These are phyloP conservation scores for Chloropsis hardwickii DNA, from an alignment of 2,113 vertebrate genomes.

Conservation along the genomic window DNA sequence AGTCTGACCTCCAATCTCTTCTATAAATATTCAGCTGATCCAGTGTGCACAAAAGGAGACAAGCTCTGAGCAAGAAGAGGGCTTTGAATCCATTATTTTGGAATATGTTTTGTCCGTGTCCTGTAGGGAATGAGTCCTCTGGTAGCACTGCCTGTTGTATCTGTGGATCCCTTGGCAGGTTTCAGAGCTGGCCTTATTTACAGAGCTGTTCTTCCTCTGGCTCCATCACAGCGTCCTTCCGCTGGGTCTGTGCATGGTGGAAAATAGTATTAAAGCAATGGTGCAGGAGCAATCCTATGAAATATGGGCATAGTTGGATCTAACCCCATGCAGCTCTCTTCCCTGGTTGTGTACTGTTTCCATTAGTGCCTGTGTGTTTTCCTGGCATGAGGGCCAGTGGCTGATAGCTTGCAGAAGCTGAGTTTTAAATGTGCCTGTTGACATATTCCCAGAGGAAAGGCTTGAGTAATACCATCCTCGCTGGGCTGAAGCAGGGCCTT, in stretches of 20 bases:
- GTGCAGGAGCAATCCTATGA: not conserved
- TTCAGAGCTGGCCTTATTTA: not conserved
- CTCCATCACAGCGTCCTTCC: not conserved
- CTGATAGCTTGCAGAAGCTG: conserved; percentile 26
- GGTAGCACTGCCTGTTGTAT: not conserved
- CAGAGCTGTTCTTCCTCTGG: not conserved
- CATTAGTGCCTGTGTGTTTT: not conserved
- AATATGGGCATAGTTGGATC: not conserved
- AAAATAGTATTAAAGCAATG: not conserved
- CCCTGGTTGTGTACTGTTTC: not conserved
- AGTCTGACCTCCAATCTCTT: not conserved
- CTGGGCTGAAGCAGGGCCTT: not conserved
- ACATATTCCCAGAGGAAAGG: not conserved
- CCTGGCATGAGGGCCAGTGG: not conserved
- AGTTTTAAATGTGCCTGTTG: not conserved
- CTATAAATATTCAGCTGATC: conserved; percentile 8
- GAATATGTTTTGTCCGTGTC: not conserved
- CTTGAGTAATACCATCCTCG: not conserved
- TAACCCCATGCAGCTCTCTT: not conserved
- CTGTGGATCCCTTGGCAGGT: not conserved
- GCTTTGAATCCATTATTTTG: not conserved
- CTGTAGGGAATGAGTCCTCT: not conserved
- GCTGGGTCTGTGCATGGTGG: fast-evolving
- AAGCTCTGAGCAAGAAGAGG: not conserved
- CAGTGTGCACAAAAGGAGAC: not conserved